These are phyloP conservation scores for Teinopalpus imperialis DNA, from an alignment of 2,888 invertebrate genomes.

Conservation along the genomic window DNA sequence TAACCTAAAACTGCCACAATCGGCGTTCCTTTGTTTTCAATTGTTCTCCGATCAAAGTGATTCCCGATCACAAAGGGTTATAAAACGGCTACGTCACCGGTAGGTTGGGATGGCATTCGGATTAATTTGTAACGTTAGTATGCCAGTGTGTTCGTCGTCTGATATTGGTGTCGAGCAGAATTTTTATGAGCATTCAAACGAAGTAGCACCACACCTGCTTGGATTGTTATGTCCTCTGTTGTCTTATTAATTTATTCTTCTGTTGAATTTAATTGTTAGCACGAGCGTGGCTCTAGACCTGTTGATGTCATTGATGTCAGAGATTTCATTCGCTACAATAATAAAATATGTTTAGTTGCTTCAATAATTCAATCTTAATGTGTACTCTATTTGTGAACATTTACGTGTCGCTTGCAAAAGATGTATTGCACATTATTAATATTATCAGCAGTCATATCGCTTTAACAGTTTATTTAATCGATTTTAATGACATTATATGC, in stretches of 20 bases:
- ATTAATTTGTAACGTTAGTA: slow-evolving; percentile 58
- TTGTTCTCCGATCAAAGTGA: slow-evolving; percentile 66
- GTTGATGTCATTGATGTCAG: slow-evolving; percentile 22
- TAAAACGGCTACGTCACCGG: slow-evolving; percentile 62
- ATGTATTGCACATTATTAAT: slow-evolving; percentile 2
- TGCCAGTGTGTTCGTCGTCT: slow-evolving; percentile 37
- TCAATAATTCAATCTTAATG: slow-evolving; percentile 13
- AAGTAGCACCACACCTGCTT: slow-evolving; percentile 17
- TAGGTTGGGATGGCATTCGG: slow-evolving; percentile 43
- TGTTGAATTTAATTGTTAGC: slow-evolving; percentile 23
- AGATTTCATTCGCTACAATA: slow-evolving; percentile 12
- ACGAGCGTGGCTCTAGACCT: slow-evolving; percentile 17
- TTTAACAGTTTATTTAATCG: background rate
- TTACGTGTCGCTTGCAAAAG: slow-evolving; percentile 4
- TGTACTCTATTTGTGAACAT: slow-evolving; percentile 9
- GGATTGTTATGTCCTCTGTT: slow-evolving; percentile 17
- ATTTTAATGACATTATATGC: background rate
- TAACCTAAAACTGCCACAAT: slow-evolving; percentile 44
- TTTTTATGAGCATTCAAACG: slow-evolving; percentile 36
- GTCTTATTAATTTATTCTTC: slow-evolving; percentile 24
- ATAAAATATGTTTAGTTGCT: slow-evolving; percentile 7
- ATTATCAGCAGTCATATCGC: background rate
- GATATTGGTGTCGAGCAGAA: slow-evolving; percentile 30
- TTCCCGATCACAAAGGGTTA: slow-evolving; percentile 67
- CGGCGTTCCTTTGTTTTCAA: slow-evolving; percentile 55